Percentiles rank a stretch among this genome's conserved stretches.
Conservation (phyloP, 2,797 vertebrate species). For the Tragopan temminckii region DNA sequence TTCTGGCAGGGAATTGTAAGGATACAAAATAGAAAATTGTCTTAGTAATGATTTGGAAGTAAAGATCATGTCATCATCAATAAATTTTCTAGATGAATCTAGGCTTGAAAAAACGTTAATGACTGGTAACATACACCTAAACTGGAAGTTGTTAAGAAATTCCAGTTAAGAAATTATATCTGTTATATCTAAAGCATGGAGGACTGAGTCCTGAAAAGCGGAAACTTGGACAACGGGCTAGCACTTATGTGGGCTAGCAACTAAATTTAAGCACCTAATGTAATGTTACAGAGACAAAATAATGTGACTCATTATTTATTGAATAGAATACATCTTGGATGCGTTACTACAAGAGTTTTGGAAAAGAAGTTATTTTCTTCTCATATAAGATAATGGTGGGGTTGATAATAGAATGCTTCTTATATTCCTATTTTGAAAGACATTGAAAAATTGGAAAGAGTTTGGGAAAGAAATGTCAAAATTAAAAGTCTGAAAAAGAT, state of each 20-base stretch:
- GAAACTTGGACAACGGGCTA: not conserved
- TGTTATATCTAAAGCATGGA: not conserved
- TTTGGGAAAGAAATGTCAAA: not conserved
- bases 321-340: not conserved
- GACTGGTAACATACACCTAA: not conserved
- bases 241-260: not conserved
- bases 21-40: not conserved
- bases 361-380: not conserved
- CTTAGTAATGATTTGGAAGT: not conserved
- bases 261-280: not conserved
- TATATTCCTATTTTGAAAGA: not conserved
- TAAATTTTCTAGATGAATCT: not conserved
- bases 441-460: not conserved
- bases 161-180: not conserved
- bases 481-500: not conserved
- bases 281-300: not conserved
- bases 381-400: not conserved
- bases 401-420: not conserved
- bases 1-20: not conserved
- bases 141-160: not conserved
- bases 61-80: not conserved
- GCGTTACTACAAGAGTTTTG: accelerated
- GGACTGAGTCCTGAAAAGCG: not conserved
- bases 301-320: not conserved
- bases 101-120: not conserved